A percentile compares a stretch with the other conserved stretches of the same genome.
These are phyloP conservation scores for Porites cylindrica DNA, from an alignment of 92 coral and sea anemone genomes.

Conservation along the genomic window DNA sequence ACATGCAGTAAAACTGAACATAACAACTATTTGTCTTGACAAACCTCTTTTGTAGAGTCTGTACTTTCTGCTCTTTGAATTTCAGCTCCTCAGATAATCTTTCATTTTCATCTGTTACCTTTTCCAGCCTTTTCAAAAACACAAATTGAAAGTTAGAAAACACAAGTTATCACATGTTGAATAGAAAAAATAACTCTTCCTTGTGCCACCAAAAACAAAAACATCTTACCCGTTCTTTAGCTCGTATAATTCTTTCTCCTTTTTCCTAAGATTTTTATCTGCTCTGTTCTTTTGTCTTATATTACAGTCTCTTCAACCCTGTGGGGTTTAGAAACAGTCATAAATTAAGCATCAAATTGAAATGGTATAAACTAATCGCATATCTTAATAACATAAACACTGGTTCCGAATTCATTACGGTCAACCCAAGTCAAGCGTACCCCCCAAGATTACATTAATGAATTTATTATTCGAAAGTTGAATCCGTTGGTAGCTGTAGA, in stretches of 20 bases:
- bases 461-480: no score
- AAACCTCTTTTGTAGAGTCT: constrained; percentile 85
- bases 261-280: constrained; percentile 78
- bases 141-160: not conserved
- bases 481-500: no score
- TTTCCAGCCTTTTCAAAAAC: constrained; percentile 65
- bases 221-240: constrained; percentile 80
- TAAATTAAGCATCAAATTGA: no score
- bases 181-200: no score
- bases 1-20: no score
- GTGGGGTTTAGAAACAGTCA: not conserved
- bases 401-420: no score
- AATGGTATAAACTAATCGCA: no score
- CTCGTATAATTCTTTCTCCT: constrained; percentile 87
- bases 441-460: no score
- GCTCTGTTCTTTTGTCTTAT: constrained; percentile 60
- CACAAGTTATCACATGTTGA: not conserved
- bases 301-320: constrained; percentile 78
- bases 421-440: no score
- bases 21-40: not conserved
- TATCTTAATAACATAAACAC: no score
- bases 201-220: no score
- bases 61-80: constrained; percentile 85
- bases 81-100: constrained; percentile 72
- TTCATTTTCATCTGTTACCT: constrained; percentile 79